Base-by-base conservation (phyloP, 2,797 vertebrate genomes). In the Poecilia gillii region DNA sequence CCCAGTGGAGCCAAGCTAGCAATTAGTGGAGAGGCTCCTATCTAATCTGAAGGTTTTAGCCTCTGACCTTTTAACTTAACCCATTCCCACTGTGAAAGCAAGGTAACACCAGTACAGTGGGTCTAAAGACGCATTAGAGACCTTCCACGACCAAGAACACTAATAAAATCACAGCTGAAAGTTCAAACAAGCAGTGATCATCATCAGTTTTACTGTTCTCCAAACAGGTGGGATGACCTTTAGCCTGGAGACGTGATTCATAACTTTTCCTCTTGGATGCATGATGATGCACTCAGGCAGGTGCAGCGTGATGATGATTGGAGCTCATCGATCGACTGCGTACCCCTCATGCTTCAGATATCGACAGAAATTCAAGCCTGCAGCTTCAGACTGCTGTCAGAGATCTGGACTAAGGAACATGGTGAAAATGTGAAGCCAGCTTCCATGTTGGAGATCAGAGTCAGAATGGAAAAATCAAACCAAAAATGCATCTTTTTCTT, bases 271-370 rank as follows among this genome's bases (percentile, higher is more conserved):
- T 4, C 74, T 72, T 68, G 73, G 49, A 82, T 80, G 39, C 39
- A 39, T 39, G 6, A 39, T 39, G 39, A 39, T 39, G 84, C 66
- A 73, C 72, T 46, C 31, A 8, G 7, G 31, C 11, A 3, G 12
- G 16, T 72, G 33, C 72, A 31, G 39, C 18, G n/a, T 55, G 25
- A 55, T 79, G 77, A 70, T 84, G 88, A 85, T 76, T 39, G 77
- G 31, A 13, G 51, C 49, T 70, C 76, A 78, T 78, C 55, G 81
- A 88, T 82, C 18, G 75, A 81, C 76, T 76, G 55, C 53, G 70
- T 73, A 39, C 36, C 13, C 18, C 77, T 83, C 71, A 77, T 39
- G 43, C 76, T 80, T 78, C 14, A 55, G 31, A 43, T 73, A 57
- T 76, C 78, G 16, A 45, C 64, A 43, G 47, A 16, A 13, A 75